Base-by-base conservation (phyloP, 2,113 vertebrate species). In the Oplegnathus fasciatus region DNA sequence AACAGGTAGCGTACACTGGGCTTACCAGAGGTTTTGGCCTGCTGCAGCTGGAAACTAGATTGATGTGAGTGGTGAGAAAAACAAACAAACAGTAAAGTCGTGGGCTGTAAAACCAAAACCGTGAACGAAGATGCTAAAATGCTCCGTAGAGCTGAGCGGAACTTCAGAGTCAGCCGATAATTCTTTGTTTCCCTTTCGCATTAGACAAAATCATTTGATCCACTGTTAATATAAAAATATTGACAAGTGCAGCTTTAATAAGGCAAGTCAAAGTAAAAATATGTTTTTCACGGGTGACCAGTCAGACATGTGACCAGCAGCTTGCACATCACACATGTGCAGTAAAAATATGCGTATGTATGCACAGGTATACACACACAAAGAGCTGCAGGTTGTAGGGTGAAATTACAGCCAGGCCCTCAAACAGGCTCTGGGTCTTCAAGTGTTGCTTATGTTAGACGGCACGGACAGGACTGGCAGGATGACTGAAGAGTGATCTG, bases 391-490 rank as follows among this genome's bases (percentile, higher is more conserved):
- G 77, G 50, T 28, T 60, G 48, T 5, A 10, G 30, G 46, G 30
- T 74, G 50, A 76, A 85, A 85, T 87, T 86, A 78, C n/a, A 77
- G 37, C 52, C 37, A 6, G 68, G 64, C 55, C 60, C 46, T 70
- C 22, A 22, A 68, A 32, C 60, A 65, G 42, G 26, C 52, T 72
- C 75, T 14, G 72, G 67, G 64, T 77, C 48, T 50, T 68, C 58
- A 44, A 24, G 91, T 75, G 79, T 68, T 82, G 71, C 86, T 87
- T 37, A 61, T 82, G 86, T 87, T 10, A 85, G 84, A 82, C 73
- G 13, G 52, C 62, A n/a, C 2, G 34, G 48, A 37, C 80, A 11
- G 34, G 72, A 64, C 67, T 79, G 69, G 77, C 55, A 57, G 55
- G 28, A 66, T 2, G 69, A 65, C 80, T 62, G 78, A 76, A 77